Evolutionary conservation across 2,888 invertebrate genomes (phyloP).

Genomic region (Dinocampus coccinellae): DNA sequence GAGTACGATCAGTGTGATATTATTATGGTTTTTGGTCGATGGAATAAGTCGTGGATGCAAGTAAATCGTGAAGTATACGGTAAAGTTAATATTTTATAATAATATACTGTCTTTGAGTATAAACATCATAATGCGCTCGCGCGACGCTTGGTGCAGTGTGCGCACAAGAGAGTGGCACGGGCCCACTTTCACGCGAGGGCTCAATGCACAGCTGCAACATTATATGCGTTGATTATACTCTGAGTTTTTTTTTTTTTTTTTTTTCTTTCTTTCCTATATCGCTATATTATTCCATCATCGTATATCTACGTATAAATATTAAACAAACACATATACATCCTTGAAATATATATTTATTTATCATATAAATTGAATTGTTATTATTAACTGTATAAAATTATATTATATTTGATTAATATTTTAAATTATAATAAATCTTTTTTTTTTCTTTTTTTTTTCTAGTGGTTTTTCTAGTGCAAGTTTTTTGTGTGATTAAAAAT

Average conservation of each 20-base stretch:
- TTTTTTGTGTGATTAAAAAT: no score
- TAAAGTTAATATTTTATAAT: not conserved
- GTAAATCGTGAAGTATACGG: not conserved
- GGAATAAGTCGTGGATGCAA: not conserved
- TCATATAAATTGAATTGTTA: not conserved
- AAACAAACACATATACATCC: not conserved
- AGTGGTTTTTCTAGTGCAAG: no score
- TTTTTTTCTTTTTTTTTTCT: no score
- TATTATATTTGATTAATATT: no score
- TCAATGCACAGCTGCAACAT: not conserved
- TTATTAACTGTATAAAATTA: no score
- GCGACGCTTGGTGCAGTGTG: slow-evolving; percentile 17
- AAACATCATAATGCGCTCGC: not conserved
- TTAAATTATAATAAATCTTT: no score
- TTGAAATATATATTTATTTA: not conserved
- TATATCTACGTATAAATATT: not conserved
- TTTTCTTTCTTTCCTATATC: not conserved
- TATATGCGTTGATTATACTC: slow-evolving; percentile 21
- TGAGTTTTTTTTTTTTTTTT: no score
- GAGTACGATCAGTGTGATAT: not conserved
- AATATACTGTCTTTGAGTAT: no score
- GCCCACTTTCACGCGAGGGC: slow-evolving; percentile 33
- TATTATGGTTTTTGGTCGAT: not conserved
- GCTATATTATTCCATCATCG: no score
- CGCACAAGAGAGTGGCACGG: slow-evolving; percentile 36